Evolutionary conservation across 2,888 invertebrate species (phyloP), one percentile per base, ranked within the genome.

Genomic region (Megastigmus dorsalis): DNA sequence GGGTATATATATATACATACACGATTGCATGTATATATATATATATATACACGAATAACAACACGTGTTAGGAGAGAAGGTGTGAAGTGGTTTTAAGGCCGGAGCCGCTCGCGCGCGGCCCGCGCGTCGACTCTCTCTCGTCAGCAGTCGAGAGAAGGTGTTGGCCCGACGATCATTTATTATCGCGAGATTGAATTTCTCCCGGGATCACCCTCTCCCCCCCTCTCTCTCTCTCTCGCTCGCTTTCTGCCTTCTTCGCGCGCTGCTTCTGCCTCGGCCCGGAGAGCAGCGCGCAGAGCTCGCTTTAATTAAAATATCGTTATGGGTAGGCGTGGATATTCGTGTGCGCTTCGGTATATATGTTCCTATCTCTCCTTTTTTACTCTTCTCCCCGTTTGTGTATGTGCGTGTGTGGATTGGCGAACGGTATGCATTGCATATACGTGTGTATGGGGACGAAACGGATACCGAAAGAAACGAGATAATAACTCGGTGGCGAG

Each of bases 271-370:
- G n/a, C n/a, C n/a, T n/a, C n/a, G n/a, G n/a, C n/a, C n/a, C n/a
- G n/a, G n/a, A n/a, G n/a, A n/a, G n/a, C n/a, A n/a, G n/a, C n/a
- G n/a, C n/a, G 45, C 68, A 28, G 43, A n/a, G n/a, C n/a, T n/a
- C n/a, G 84, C 84, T 86, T 88, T 88, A 88, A 88, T 88, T 88
- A 88, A 88, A 88, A 88, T 88, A 88, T 88, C 87, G 87, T 87
- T 88, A 88, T 86, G 85, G 86, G 88, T 87, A 86, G 87, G 88
- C 87, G 87, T 86, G 86, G 85, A 85, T 84, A 72, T 77, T 83
- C 82, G 80, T 80, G 83, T 82, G 67, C 83, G 82, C 84, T 82
- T 82, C 81, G 81, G 79, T 79, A 80, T 82, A 79, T 80, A 72
- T 67, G 65, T 68, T 59, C 68, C 71, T 66, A 62, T 66, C 70